These are phyloP conservation scores for Beroe forskalii DNA, from an alignment of 37 sponge, comb jelly and placozoan genomes.

Conservation along the genomic window DNA sequence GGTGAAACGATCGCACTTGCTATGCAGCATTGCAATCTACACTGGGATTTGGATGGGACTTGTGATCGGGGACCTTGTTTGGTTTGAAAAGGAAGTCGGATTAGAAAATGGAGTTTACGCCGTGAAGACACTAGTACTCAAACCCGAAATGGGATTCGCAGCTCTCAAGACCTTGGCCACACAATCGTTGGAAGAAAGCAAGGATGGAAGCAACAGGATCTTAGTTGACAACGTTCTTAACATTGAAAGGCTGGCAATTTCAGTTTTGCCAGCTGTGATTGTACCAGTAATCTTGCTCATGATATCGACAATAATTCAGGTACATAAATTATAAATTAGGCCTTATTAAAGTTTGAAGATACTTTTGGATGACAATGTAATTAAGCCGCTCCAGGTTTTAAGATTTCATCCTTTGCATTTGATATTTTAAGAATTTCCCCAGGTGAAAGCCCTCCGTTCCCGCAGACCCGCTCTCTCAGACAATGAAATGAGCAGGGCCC, in stretches of 20 bases:
- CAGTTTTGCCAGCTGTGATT: background rate
- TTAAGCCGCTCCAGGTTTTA: too few species aligned
- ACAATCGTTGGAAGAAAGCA: background rate
- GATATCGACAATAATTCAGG: background rate
- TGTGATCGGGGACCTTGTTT: background rate
- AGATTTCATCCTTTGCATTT: too few species aligned
- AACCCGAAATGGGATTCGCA: slow-evolving; percentile 16
- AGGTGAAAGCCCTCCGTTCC: background rate
- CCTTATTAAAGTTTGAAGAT: too few species aligned
- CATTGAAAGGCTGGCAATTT: background rate
- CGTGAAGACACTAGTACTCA: background rate
- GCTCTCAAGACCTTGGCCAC: background rate
- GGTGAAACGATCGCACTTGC: background rate
- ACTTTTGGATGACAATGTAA: too few species aligned
- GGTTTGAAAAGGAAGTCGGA: slow-evolving; percentile 2
- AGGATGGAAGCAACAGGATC: background rate
- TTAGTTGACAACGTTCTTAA: background rate
- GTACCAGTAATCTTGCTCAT: background rate
- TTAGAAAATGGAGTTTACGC: background rate
- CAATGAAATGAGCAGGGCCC: background rate
- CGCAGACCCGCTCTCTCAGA: background rate
- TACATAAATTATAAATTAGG: background rate
- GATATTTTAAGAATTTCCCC: too few species aligned
- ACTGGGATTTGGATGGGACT: background rate
- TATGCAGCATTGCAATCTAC: background rate